phyloP scores from a whole-genome alignment of 1,140 invertebrate genomes.

The Papilio xuthus region DNA sequence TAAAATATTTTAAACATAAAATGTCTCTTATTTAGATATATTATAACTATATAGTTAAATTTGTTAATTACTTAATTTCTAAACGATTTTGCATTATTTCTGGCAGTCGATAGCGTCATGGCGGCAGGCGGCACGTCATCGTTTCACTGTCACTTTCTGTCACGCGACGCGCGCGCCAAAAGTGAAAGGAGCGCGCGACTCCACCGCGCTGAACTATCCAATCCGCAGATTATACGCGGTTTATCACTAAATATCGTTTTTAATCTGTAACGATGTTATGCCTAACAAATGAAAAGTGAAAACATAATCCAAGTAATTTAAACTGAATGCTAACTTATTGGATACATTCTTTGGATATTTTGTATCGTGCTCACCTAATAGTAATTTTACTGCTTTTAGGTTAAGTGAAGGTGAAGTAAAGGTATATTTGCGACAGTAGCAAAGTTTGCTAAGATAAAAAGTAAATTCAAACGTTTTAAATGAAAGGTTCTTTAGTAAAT shows the following conservation, averaged over 20 bases:
- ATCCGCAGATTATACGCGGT: constrained; percentile 22
- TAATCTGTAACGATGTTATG: constrained; percentile 22
- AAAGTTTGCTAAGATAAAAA: no score
- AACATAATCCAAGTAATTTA: constrained; percentile 8
- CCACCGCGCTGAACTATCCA: constrained; percentile 31
- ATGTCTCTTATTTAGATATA: no score
- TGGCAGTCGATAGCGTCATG: constrained; percentile 34
- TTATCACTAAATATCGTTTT: not conserved
- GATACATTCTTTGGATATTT: not conserved
- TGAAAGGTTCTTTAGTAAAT: not conserved
- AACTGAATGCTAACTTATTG: not conserved
- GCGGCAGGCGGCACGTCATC: constrained; percentile 39
- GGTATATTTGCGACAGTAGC: no score
- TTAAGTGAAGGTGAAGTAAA: no score
- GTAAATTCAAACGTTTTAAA: not conserved
- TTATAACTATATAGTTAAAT: no score
- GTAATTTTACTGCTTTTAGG: not conserved
- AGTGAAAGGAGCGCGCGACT: constrained; percentile 36
- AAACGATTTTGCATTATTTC: not conserved
- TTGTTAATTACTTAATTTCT: not conserved
- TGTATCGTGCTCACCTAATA: not conserved
- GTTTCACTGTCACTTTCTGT: constrained; percentile 59
- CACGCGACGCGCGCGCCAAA: constrained; percentile 43
- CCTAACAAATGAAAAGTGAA: not conserved
- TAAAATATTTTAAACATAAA: no score